Evolutionary conservation across 2,888 invertebrate species (phyloP).

Genomic region (Scrobipalpa costella): DNA sequence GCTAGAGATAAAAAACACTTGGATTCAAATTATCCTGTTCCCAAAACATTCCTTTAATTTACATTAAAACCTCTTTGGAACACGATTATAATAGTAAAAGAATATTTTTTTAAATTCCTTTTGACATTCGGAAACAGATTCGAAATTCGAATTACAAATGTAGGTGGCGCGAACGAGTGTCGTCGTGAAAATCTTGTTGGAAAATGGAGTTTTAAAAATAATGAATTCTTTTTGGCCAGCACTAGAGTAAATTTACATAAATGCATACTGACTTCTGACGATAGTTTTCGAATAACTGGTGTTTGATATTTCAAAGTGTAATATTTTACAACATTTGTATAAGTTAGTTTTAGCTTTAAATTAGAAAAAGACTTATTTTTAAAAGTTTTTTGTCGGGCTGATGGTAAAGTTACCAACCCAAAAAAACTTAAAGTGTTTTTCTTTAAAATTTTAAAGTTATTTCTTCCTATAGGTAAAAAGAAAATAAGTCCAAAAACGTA

Average conservation of each 20-base stretch:
- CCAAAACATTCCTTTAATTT: neutral
- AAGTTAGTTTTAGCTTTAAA: too few species aligned
- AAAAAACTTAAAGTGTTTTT: too few species aligned
- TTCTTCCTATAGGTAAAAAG: too few species aligned
- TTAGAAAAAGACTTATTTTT: too few species aligned
- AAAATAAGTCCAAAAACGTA: too few species aligned
- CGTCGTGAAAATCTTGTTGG: conserved; percentile 34
- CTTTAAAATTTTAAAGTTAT: too few species aligned
- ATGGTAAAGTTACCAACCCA: too few species aligned
- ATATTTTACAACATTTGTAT: too few species aligned
- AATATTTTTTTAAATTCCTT: conserved; percentile 13
- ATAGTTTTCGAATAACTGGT: neutral
- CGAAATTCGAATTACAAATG: conserved; percentile 36
- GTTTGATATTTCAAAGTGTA: too few species aligned
- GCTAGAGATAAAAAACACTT: too few species aligned
- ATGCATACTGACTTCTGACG: neutral
- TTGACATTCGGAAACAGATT: conserved; percentile 33
- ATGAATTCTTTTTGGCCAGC: conserved; percentile 30
- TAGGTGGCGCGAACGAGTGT: conserved; percentile 32
- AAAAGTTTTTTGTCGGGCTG: too few species aligned
- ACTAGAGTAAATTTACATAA: conserved; percentile 15
- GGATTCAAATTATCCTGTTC: too few species aligned
- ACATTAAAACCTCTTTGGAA: neutral
- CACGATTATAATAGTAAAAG: conserved; percentile 19
- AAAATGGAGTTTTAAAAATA: conserved; percentile 33